phyloP scores from a whole-genome alignment of 2,888 invertebrate species.

The Dicycla oo region DNA sequence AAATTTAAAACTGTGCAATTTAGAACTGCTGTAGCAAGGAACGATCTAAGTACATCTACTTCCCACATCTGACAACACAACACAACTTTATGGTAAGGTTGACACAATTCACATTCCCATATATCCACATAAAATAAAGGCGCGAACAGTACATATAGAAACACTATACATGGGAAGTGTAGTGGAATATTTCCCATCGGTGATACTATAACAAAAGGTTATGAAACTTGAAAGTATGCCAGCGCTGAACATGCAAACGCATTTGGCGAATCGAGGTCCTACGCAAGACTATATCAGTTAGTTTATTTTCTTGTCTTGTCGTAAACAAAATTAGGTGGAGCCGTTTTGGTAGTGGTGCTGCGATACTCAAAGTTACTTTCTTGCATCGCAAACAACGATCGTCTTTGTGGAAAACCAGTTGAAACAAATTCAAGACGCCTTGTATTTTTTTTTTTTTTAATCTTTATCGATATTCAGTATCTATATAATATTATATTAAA shows the following conservation, averaged over 20 bases:
- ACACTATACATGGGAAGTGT: constrained; percentile 56
- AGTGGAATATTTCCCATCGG: constrained; percentile 60
- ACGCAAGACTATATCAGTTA: constrained; percentile 54
- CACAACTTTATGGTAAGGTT: constrained; percentile 29
- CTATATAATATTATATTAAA: background rate
- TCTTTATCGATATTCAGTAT: background rate
- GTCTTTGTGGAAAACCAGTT: background rate
- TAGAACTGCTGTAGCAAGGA: constrained; percentile 9
- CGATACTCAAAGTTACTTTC: constrained; percentile 33
- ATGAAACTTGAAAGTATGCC: constrained; percentile 63
- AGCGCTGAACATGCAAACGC: constrained; percentile 49
- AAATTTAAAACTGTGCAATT: constrained; percentile 3
- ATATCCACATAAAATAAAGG: constrained; percentile 36
- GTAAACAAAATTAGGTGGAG: constrained; percentile 61
- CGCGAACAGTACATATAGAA: constrained; percentile 54
- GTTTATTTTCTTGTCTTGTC: constrained; percentile 51
- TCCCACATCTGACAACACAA: constrained; percentile 25
- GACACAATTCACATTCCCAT: constrained; percentile 61
- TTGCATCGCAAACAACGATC: background rate
- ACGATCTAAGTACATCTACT: constrained; percentile 26
- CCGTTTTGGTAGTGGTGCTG: constrained; percentile 47
- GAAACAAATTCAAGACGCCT: background rate
- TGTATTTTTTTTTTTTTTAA: too few relatives aligned
- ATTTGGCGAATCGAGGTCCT: constrained; percentile 59
- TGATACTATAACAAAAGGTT: constrained; percentile 59